phyloP scores from a whole-genome alignment of 92 coral and sea anemone species.

The Porites lobata region DNA sequence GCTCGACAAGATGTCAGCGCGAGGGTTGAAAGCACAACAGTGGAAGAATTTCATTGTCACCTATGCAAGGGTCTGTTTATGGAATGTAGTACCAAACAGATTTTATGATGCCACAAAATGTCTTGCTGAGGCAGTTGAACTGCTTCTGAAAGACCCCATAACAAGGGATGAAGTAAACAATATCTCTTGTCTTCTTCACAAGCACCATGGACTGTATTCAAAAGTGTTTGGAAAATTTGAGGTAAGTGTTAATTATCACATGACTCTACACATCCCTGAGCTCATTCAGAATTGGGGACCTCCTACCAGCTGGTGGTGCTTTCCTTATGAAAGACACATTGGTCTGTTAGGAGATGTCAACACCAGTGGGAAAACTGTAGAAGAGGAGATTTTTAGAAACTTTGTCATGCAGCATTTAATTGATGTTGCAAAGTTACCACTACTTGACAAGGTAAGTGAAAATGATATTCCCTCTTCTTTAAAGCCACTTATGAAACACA shows the following conservation, averaged over 20 bases:
- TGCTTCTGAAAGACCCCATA: conserved; percentile 28
- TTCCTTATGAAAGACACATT: conserved; percentile 57
- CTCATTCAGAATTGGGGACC: conserved; percentile 53
- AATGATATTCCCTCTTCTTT: too few relatives aligned
- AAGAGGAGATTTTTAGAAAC: conserved; percentile 44
- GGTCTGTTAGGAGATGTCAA: conserved; percentile 35
- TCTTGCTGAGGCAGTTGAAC: conserved; percentile 46
- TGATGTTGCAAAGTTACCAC: not conserved
- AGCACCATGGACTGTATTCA: conserved; percentile 38
- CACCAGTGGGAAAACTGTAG: conserved; percentile 49
- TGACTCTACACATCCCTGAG: conserved; percentile 40
- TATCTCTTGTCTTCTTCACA: conserved; percentile 1
- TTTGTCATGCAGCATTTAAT: conserved; percentile 23
- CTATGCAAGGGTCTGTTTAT: conserved; percentile 39
- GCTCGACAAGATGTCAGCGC: conserved; percentile 33
- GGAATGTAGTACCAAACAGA: conserved; percentile 20
- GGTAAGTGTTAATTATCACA: conserved; percentile 61
- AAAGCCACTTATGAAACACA: too few relatives aligned
- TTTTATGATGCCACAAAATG: conserved; percentile 5
- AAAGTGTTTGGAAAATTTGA: conserved; percentile 42
- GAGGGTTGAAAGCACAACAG: conserved; percentile 55
- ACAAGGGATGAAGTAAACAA: not conserved
- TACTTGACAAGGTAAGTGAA: not conserved
- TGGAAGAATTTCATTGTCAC: conserved; percentile 36
- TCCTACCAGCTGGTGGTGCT: conserved; percentile 57